Base-by-base conservation (phyloP, 2,888 invertebrate species). In the Atherix ibis region DNA sequence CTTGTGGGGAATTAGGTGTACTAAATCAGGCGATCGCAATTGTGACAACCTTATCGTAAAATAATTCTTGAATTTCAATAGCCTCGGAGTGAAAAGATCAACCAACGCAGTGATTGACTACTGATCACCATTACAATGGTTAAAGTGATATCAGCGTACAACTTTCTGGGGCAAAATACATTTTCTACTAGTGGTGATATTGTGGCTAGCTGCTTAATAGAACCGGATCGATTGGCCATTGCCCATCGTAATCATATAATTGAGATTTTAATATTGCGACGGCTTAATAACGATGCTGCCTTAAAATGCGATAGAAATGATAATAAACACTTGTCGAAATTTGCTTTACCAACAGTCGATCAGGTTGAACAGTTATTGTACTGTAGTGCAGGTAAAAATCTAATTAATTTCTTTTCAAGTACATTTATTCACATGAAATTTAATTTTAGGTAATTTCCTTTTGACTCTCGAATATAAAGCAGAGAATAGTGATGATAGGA, bases 331-430 rank as follows among this genome's bases (percentile, higher is more conserved):
- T 54, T 53, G 0, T 40, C 37, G 9, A 54, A 56, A 36, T 51
- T 74, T 43, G 66, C 70, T 2, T 73, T 82, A 49, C 75, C 79
- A 2, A 80, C 81, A 0, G 78, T 81, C 1, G 80, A 80, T 43
- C 68, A 73, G 46, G 76, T 76, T 4, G 64, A 69, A 31, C 70
- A 73, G 49, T 64, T 82, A 31, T 57, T 71, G 1, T 76, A 78
- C 48, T 79, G 78, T 46, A 53, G 66, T 34, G 67, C 71, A 47
- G 81, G 80, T 68, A 56, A 52, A 44, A 28, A 13, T 14, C 14
- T 18, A 33, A 27, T 13, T 17, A 18, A 27, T 39, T 38, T 29
- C 39, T 32, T 22, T 18, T 36, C 34, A 12, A n/a, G 13, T 15
- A 13, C 25, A 13, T 28, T 22, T 22, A 8, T 22, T 22, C 6